Percentiles rank a stretch among this genome's conserved stretches.
phyloP scores from a whole-genome alignment of 2,888 invertebrate species.

The Trichogramma dendrolimi region DNA sequence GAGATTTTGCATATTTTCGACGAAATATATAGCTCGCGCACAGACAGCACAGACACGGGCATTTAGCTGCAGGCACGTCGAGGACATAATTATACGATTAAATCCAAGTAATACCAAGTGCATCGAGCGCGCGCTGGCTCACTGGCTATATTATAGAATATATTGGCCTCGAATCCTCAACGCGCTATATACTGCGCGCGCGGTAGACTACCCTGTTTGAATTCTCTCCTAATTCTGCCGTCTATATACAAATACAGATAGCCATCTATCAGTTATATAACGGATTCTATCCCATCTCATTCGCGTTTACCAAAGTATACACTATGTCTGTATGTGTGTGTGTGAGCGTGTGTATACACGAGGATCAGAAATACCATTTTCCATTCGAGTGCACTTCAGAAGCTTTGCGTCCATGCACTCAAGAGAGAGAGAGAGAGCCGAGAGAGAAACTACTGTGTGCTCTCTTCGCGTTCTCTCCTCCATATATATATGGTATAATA shows the following conservation, averaged over 20 bases:
- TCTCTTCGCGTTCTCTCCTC: too few relatives aligned
- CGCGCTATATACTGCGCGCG: too few relatives aligned
- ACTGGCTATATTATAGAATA: too few relatives aligned
- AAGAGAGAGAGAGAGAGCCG: not conserved
- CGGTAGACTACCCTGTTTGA: not conserved
- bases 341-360: constrained; percentile 7
- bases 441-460: not conserved
- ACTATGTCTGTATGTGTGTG: not conserved
- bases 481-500: too few relatives aligned
- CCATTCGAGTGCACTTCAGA: constrained; percentile 33
- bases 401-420: constrained; percentile 23
- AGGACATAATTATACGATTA: too few relatives aligned
- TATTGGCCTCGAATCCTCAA: too few relatives aligned
- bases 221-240: not conserved
- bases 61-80: too few relatives aligned
- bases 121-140: too few relatives aligned
- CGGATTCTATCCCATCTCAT: not conserved
- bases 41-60: too few relatives aligned
- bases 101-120: too few relatives aligned
- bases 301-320: not conserved
- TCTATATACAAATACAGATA: not conserved
- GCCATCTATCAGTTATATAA: constrained; percentile 15
- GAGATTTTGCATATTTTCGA: too few relatives aligned
- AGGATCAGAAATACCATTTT: constrained; percentile 37
- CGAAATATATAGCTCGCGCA: too few relatives aligned